phyloP scores from a whole-genome alignment of 2,888 invertebrate genomes.

The Andrena fulva region DNA sequence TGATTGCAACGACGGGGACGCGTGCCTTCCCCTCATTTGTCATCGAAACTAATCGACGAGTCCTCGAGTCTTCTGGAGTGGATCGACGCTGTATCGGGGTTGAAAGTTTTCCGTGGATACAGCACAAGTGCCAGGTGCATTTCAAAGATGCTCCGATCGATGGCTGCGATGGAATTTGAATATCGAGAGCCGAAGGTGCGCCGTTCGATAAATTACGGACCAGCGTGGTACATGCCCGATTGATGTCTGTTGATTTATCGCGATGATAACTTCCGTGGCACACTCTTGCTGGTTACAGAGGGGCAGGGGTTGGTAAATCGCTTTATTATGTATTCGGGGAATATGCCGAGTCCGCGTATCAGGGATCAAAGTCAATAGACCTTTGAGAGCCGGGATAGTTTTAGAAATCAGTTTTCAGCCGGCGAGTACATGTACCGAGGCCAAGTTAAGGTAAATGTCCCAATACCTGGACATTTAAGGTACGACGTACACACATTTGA shows the following conservation, averaged over 20 bases:
- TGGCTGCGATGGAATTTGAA: constrained; percentile 51
- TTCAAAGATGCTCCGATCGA: constrained; percentile 14
- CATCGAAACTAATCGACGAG: neutral
- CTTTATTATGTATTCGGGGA: constrained; percentile 35
- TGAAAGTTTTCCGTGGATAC: neutral
- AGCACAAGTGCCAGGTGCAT: constrained; percentile 3
- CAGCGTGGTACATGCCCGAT: constrained; percentile 41
- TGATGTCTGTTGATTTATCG: constrained; percentile 62
- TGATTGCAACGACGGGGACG: constrained; percentile 11
- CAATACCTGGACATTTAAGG: too few species aligned
- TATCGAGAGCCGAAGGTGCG: constrained; percentile 50
- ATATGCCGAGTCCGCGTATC: constrained; percentile 5
- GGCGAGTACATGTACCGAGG: neutral
- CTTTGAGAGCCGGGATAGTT: neutral
- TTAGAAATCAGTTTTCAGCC: constrained; percentile 20
- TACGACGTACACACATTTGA: too few species aligned
- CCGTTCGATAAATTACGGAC: constrained; percentile 55
- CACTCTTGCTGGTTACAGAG: constrained; percentile 12
- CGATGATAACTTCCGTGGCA: constrained; percentile 52
- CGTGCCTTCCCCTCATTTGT: neutral
- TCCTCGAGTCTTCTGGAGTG: too few species aligned
- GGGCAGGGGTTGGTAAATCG: constrained; percentile 30
- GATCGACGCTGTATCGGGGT: neutral
- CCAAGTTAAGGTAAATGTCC: too few species aligned
- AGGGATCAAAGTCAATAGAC: constrained; percentile 15